Base-by-base conservation (phyloP, 1,140 invertebrate genomes). In the Orchestia grillus region DNA sequence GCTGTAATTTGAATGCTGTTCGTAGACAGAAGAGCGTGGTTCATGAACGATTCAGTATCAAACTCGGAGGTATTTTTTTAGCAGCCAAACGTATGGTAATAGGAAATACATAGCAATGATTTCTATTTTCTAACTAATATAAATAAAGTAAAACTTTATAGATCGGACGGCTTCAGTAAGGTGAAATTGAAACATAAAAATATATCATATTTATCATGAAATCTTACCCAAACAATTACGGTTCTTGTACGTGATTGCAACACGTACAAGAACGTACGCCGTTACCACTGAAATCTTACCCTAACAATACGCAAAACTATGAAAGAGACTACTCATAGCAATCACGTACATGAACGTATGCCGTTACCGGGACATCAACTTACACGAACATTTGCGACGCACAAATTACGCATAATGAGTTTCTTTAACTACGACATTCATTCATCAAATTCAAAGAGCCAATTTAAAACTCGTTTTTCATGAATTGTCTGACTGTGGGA, bases 391-490 rank as follows among this genome's bases (percentile, higher is more conserved):
- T 42, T 42, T 91, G 88, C 44, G 88, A 44, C 28, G 44, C 88
- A 43, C 88, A 42, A 91, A 91, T 91, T 91, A 41, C 41, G 41
- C 41, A 91, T 19, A 42, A 91, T 42, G 88, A 91, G 88, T 11
- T 44, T 91, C 88, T 91, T 15, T 91, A 91, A 43, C 88, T 43
- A 44, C 88, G 41, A 42, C 88, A 91, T 91, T 91, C 88, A 91
- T 91, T 91, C 88, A 91, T 91, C 88, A 91, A 28, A 43, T 44
- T 91, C 41, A 91, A 44, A 44, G 11, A 41, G 44, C 19, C 88
- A 91, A 91, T 91, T 91, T 91, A 91, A 91, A 91, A 91, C 88
- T 91, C 88, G 41, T 91, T 91, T 44, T 44, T 91, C 88, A 91
- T 91, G 19, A 91, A 91, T 91, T 91, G 44, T 11, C 41, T 44